Percentiles rank a stretch among this genome's conserved stretches.
These are phyloP conservation scores for Chaetorhynchus papuensis DNA, from an alignment of 2,113 vertebrate species.

Conservation along the genomic window DNA sequence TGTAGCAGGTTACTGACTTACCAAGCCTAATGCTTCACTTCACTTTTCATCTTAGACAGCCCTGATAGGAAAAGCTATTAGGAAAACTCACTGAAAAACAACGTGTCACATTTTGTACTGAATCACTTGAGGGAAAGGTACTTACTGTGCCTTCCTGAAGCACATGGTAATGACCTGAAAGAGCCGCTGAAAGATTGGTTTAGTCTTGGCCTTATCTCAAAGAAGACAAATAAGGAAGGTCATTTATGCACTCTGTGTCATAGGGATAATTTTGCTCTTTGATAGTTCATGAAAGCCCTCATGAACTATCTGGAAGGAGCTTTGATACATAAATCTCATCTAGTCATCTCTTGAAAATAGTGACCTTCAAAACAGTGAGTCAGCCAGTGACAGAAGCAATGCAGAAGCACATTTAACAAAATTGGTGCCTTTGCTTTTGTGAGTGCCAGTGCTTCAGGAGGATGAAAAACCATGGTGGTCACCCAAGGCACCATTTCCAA, in stretches of 20 bases:
- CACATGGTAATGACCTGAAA: background rate
- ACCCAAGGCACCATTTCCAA: background rate
- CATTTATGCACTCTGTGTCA: background rate
- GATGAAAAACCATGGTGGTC: background rate
- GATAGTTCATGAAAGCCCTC: background rate
- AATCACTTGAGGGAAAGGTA: background rate
- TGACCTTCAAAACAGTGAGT: slow-evolving; percentile 5
- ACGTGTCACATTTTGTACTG: background rate
- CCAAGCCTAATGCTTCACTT: background rate
- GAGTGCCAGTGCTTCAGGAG: background rate
- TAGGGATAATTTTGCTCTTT: background rate
- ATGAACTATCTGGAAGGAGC: background rate
- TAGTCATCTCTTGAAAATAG: background rate
- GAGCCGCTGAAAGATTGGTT: background rate
- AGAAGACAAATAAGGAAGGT: background rate
- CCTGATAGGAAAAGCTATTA: background rate
- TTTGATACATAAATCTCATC: background rate
- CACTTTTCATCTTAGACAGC: background rate
- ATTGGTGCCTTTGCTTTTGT: background rate
- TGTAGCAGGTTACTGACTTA: background rate
- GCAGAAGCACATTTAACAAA: background rate
- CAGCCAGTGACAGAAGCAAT: background rate
- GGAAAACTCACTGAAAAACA: background rate
- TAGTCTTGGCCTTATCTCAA: background rate
- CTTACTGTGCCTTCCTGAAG: background rate